A percentile compares a stretch with the other conserved stretches of the same genome.
phyloP scores from a whole-genome alignment of 2,888 invertebrate genomes.

The Carabus problematicus region DNA sequence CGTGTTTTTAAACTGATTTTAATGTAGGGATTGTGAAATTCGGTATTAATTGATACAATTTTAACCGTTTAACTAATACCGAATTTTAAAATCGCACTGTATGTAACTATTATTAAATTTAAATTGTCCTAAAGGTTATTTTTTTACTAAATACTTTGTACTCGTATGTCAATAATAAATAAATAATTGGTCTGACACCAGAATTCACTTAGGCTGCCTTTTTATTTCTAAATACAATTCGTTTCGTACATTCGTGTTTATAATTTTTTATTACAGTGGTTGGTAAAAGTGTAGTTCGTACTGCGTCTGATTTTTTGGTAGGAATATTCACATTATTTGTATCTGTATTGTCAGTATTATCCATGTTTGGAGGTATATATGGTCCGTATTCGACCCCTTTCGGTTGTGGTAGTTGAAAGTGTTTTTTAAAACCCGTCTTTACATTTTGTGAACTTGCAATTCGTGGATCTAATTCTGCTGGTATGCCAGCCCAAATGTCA shows the following conservation, averaged over 20 bases:
- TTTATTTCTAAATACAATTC: slow-evolving; percentile 38
- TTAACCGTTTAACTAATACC: too few relatives aligned
- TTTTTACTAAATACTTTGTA: slow-evolving; percentile 38
- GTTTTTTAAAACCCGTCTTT: slow-evolving; percentile 27
- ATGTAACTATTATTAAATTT: slow-evolving; percentile 19
- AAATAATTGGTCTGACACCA: slow-evolving; percentile 24
- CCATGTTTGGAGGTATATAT: slow-evolving; percentile 2
- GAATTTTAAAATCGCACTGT: neutral
- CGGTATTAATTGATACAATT: too few relatives aligned
- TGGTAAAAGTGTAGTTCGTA: slow-evolving; percentile 17
- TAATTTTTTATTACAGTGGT: slow-evolving; percentile 24
- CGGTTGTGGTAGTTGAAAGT: slow-evolving; percentile 26
- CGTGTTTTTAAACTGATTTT: too few relatives aligned
- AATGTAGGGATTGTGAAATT: too few relatives aligned
- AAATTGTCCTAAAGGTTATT: slow-evolving; percentile 31
- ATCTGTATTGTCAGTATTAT: neutral
- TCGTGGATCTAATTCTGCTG: slow-evolving; percentile 30
- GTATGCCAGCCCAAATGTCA: slow-evolving; percentile 30
- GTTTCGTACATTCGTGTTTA: slow-evolving; percentile 26
- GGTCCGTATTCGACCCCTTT: slow-evolving; percentile 30
- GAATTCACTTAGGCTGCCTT: neutral
- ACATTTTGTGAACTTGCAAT: neutral
- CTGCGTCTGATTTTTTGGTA: neutral
- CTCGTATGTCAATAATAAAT: slow-evolving; percentile 35
- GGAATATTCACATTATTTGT: neutral